Percentiles rank a stretch among this genome's conserved stretches.
Conservation (phyloP, 2,797 vertebrate species). For the Sternotherus odoratus region DNA sequence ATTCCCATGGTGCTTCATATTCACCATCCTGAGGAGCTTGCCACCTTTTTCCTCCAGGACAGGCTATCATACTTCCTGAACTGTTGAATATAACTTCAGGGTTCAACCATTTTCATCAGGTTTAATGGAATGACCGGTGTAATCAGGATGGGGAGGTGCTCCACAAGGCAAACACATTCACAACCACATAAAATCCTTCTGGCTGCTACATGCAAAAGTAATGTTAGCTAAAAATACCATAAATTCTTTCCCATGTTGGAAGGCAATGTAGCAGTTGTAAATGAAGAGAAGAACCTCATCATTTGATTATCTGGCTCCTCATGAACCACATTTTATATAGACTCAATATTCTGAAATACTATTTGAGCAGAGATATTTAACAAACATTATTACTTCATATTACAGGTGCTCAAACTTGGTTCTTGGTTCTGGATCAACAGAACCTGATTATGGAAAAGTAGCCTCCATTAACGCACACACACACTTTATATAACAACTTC, state of each 20-base stretch:
- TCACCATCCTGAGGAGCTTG: constrained; percentile 17
- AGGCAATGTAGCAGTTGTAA: constrained; percentile 27
- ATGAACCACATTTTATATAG: not conserved
- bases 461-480: too few relatives aligned
- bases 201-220: not conserved
- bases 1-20: not conserved
- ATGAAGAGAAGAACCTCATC: not conserved
- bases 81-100: not conserved
- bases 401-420: too few relatives aligned
- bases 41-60: not conserved
- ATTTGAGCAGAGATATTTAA: not conserved
- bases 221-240: not conserved
- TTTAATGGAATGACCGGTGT: not conserved
- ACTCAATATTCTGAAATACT: accelerated
- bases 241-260: not conserved
- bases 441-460: too few relatives aligned
- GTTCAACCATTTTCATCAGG: not conserved
- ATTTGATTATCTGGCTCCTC: accelerated
- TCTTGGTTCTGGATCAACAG: too few relatives aligned
- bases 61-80: not conserved
- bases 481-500: too few relatives aligned
- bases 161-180: not conserved
- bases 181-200: not conserved
- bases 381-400: too few relatives aligned
- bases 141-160: not conserved